phyloP scores from a whole-genome alignment of 2,888 invertebrate species.

The Epinotia nisella region DNA sequence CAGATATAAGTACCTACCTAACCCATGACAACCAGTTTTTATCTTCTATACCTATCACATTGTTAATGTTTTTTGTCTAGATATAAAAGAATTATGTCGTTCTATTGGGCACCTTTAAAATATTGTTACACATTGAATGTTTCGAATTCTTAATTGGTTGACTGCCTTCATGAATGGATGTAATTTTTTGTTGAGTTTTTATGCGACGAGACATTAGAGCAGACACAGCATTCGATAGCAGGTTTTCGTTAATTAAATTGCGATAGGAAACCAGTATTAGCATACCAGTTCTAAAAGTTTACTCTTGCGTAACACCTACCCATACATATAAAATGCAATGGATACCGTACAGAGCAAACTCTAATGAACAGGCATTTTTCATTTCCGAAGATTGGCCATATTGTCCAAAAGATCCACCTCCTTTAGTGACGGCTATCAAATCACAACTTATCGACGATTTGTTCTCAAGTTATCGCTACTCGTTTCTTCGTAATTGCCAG shows the following conservation, averaged over 20 bases:
- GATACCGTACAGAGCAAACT: background rate
- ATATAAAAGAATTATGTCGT: too few species aligned
- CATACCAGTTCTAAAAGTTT: background rate
- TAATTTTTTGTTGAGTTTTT: background rate
- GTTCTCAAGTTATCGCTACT: slow-evolving; percentile 10
- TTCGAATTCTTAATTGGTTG: too few species aligned
- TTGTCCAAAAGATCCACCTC: slow-evolving; percentile 4
- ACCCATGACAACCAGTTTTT: too few species aligned
- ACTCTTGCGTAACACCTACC: background rate
- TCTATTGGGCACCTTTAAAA: too few species aligned
- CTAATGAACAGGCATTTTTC: slow-evolving; percentile 9
- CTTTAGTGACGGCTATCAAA: slow-evolving; percentile 25
- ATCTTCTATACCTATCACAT: too few species aligned
- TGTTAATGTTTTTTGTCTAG: too few species aligned
- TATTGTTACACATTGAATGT: too few species aligned
- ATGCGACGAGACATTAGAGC: background rate
- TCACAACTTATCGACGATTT: slow-evolving; percentile 12
- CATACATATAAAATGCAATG: background rate
- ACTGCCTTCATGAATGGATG: background rate
- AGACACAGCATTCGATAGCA: background rate
- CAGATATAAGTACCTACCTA: too few species aligned
- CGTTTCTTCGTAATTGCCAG: slow-evolving; percentile 4
- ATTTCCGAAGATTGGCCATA: slow-evolving; percentile 24
- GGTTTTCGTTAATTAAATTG: background rate
- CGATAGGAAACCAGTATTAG: background rate